phyloP scores from a whole-genome alignment of 2,888 invertebrate genomes.

The Galerucella pusilla region DNA sequence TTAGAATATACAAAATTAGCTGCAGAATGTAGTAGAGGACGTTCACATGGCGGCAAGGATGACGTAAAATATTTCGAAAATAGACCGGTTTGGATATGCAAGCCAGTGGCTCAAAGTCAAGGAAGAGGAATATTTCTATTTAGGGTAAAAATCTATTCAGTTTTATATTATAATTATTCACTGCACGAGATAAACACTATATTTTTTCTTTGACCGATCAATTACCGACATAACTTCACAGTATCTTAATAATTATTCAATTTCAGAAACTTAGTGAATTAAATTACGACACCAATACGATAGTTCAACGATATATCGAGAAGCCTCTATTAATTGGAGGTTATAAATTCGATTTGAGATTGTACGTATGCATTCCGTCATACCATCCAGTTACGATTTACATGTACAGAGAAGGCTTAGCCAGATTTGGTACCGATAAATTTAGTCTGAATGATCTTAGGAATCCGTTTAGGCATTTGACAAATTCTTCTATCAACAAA shows the following conservation, averaged over 20 bases:
- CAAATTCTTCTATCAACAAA: slow-evolving; percentile 93
- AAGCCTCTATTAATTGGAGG: slow-evolving; percentile 84
- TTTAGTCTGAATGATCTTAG: slow-evolving; percentile 85
- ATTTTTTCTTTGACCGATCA: too few relatives aligned
- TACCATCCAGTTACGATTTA: slow-evolving; percentile 89
- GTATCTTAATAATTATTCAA: too few relatives aligned
- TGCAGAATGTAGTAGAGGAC: slow-evolving; percentile 76
- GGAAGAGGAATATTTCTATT: slow-evolving; percentile 87
- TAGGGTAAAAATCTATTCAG: slow-evolving; percentile 68
- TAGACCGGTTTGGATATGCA: slow-evolving; percentile 83
- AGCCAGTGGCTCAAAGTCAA: slow-evolving; percentile 87
- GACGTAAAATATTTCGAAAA: slow-evolving; percentile 64
- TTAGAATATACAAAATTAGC: slow-evolving; percentile 86
- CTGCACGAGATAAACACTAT: too few relatives aligned
- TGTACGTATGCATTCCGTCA: slow-evolving; percentile 90
- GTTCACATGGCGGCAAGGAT: slow-evolving; percentile 60
- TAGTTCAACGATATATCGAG: slow-evolving; percentile 84
- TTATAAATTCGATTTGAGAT: slow-evolving; percentile 91
- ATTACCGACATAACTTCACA: too few relatives aligned
- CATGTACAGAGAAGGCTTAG: slow-evolving; percentile 88
- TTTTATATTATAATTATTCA: too few relatives aligned
- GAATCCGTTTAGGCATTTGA: slow-evolving; percentile 87
- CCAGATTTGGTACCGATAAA: slow-evolving; percentile 83
- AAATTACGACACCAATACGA: slow-evolving; percentile 81
- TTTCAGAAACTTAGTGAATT: slow-evolving; percentile 78